Base-by-base conservation (phyloP, 2,888 invertebrate genomes). In the Chloroclystis v-ata region DNA sequence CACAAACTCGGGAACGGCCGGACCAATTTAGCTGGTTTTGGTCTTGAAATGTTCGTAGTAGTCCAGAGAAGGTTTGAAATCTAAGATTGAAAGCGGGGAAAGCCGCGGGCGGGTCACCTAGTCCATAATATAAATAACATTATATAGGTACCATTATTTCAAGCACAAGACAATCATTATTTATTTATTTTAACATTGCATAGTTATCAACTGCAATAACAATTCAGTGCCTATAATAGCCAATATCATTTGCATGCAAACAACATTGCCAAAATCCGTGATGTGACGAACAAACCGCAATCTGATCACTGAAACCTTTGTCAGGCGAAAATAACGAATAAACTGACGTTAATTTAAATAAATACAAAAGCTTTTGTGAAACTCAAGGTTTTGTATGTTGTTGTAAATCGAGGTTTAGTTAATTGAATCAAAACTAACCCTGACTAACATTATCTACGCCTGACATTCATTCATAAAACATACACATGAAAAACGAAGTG, bases 221-320 rank as follows among this genome's bases (percentile, higher is more conserved):
- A 33, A 13, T 33, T 14, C 32, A 20, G 20, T 20, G 20, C 5
- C 20, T 11, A 20, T 20, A 24, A 10, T 11, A 35, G 20, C 8
- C 20, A 26, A 39, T 33, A n/a, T 43, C 20, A 51, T 52, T 47
- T 40, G 45, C 29, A 53, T 53, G 45, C 51, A 42, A 35, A 45
- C 28, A 10, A 28, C 28, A 20, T 32, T 41, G 28, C 12, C 3
- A 37, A 10, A 40, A 37, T 39, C 30, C 47, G 44, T 56, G 56
- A 56, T 45, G 46, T 48, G 55, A 47, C 47, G 46, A 48, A 24
- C 47, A 49, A 52, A 47, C 40, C 43, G 49, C 42, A 55, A 53
- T 57, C 52, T 41, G 52, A 54, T 55, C 28, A 35, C 26, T 12
- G 43, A 40, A 52, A 46, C 53, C 51, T 55, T 53, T 53, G 51